phyloP scores from a whole-genome alignment of 2,113 vertebrate genomes.

The Taxidea taxus region DNA sequence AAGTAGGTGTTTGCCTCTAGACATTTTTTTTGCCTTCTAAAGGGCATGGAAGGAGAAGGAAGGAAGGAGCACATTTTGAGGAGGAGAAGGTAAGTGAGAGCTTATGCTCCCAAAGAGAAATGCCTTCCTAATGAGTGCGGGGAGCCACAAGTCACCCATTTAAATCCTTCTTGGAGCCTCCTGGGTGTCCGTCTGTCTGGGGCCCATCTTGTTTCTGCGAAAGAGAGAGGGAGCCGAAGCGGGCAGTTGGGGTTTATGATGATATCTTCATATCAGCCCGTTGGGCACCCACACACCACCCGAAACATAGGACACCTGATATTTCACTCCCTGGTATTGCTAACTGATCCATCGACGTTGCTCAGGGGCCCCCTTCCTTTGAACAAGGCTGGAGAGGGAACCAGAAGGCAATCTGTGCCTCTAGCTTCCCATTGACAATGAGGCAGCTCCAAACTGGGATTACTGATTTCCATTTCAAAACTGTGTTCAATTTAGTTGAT shows the following conservation, averaged over 20 bases:
- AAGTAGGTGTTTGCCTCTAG: neutral
- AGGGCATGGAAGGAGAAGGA: neutral
- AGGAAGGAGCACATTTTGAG: neutral
- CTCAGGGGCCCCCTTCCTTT: slow-evolving; percentile 43
- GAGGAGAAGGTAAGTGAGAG: neutral
- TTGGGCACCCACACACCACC: neutral
- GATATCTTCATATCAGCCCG: slow-evolving; percentile 64
- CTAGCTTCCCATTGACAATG: slow-evolving; percentile 63
- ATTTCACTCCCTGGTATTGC: neutral
- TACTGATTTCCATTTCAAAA: slow-evolving; percentile 74
- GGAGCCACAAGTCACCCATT: no score
- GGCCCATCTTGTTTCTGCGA: neutral
- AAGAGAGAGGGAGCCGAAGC: neutral
- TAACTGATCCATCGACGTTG: neutral
- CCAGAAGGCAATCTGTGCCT: neutral
- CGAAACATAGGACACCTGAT: neutral
- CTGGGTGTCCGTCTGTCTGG: neutral
- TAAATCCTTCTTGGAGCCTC: neutral
- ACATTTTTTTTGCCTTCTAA: neutral
- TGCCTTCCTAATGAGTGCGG: neutral
- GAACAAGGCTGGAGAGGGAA: slow-evolving; percentile 46
- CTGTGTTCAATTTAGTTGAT: slow-evolving; percentile 71
- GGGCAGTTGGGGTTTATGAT: neutral
- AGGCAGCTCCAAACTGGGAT: slow-evolving; percentile 60
- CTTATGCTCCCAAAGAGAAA: neutral